Evolutionary conservation across 2,113 vertebrate genomes (phyloP), one percentile per base, ranked within the genome.

Genomic region (Neodontobutis hainanensis): DNA sequence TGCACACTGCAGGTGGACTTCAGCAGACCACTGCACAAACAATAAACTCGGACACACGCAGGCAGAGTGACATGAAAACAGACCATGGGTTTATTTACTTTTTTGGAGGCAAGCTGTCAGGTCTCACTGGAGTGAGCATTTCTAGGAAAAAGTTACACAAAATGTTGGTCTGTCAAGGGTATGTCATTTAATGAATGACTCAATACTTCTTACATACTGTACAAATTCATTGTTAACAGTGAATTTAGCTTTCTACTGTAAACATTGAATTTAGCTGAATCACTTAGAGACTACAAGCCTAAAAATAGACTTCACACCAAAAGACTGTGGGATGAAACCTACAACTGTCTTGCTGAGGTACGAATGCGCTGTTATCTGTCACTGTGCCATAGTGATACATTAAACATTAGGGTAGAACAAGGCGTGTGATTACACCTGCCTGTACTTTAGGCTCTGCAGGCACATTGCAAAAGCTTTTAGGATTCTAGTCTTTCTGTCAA

Each of bases 21-120:
- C 66, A 77, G 65, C 1, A 2, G 52, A 19, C 5, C 8, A 61
- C 56, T 48, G 36, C 6, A 55, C 8, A 11, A 12, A 62, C 40
- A 44, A 43, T 3, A 47, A 42, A 68, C 61, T 61, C 44, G 4
- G 1, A 50, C 36, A 35, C 15, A 11, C 7, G 46, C 11, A 50
- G 45, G 50, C 59, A 46, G 19, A 58, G 56, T 56, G 57, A 40
- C 36, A 74, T 66, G 48, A 70, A 65, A 38, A 48, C 12, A 35
- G 60, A 72, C 76, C 74, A 81, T 75, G 75, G 66, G 62, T 67
- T 43, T 83, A 67, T 84, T 76, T 80, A 48, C 43, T 40, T 77
- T 53, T 65, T 56, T 63, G 42, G 35, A 47, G 52, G 34, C 34
- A 55, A 38, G 34, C 52, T 55, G 52, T 55, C 52, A 38, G 52